Conservation (phyloP, 2,888 invertebrate species). For the Ommatoiulus sabulosus region DNA sequence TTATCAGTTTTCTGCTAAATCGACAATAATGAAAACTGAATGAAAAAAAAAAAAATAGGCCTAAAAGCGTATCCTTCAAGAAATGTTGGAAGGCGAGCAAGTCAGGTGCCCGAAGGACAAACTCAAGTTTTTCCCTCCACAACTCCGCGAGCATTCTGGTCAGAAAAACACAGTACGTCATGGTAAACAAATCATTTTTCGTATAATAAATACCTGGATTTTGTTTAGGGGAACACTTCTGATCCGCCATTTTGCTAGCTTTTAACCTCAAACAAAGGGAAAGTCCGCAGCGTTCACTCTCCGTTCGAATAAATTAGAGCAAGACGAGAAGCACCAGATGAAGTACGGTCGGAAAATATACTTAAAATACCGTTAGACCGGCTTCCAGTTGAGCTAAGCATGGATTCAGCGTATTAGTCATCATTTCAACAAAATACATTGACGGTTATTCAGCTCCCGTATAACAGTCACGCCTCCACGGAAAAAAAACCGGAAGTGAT, state of each 20-base stretch:
- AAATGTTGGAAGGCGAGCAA: background rate
- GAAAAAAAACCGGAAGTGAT: constrained; percentile 45
- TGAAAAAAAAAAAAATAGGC: background rate
- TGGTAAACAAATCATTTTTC: background rate
- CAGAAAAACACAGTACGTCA: background rate
- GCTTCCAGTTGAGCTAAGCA: constrained; percentile 47
- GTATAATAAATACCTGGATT: constrained; percentile 22
- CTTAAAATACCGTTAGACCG: constrained; percentile 45
- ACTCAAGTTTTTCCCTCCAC: background rate
- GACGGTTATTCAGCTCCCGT: constrained; percentile 16
- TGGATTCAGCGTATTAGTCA: constrained; percentile 45
- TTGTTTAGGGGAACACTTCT: constrained; percentile 45
- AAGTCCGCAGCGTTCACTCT: constrained; percentile 11
- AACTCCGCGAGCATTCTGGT: background rate
- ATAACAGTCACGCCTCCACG: constrained; percentile 23
- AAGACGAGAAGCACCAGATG: background rate
- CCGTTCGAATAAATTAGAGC: constrained; percentile 26
- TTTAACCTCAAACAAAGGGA: constrained; percentile 41
- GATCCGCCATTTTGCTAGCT: constrained; percentile 45
- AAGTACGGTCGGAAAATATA: background rate
- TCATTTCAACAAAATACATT: constrained; percentile 47
- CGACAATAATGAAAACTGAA: background rate
- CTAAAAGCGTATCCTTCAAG: background rate
- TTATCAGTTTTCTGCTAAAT: background rate
- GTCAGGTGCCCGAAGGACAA: background rate